Percentiles rank a stretch among this genome's conserved stretches.
Evolutionary conservation across 2,113 vertebrate species (phyloP).

Genomic region (Piprites chloris): DNA sequence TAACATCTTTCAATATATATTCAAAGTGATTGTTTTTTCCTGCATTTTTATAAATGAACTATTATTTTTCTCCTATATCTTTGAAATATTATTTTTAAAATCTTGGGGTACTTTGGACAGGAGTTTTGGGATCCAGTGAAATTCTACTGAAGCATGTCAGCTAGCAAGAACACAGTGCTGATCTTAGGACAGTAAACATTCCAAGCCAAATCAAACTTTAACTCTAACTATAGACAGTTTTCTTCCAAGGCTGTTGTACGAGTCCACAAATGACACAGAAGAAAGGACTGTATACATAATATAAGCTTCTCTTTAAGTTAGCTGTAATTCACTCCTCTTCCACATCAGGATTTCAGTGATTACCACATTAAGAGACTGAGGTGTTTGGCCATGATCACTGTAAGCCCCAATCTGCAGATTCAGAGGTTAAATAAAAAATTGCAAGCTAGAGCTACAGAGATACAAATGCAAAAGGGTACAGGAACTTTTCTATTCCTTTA

Average conservation of each 20-base stretch:
- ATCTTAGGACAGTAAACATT: not conserved
- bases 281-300: not conserved
- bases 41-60: not conserved
- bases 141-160: not conserved
- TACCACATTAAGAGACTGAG: not conserved
- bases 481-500: not conserved
- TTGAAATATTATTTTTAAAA: not conserved
- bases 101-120: not conserved
- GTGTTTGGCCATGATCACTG: not conserved
- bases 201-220: not conserved
- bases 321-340: not conserved
- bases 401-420: not conserved
- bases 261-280: not conserved
- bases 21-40: not conserved
- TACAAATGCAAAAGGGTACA: not conserved
- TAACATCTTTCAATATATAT: not conserved
- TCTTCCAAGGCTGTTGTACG: not conserved
- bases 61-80: not conserved
- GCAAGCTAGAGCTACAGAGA: not conserved
- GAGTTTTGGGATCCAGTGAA: not conserved
- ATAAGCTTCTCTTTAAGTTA: not conserved
- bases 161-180: not conserved
- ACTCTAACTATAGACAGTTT: not conserved
- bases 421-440: not conserved
- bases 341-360: not conserved